Evolutionary conservation across 2,113 vertebrate species (phyloP).

Genomic region (Psilopsiagon aymara): DNA sequence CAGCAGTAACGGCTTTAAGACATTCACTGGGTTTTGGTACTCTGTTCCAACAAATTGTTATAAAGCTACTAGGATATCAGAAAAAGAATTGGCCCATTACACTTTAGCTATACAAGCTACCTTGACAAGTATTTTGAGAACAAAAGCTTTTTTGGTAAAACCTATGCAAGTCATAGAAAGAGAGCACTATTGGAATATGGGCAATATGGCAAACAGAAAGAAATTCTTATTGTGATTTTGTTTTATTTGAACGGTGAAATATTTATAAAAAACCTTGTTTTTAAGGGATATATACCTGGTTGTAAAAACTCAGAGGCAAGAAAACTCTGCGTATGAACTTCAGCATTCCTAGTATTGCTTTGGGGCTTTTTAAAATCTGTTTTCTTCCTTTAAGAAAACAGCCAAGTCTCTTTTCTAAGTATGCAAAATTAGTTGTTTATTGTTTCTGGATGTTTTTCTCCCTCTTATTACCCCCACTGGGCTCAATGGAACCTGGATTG

Average conservation of each 20-base stretch:
- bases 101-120: neutral
- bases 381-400: neutral
- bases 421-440: neutral
- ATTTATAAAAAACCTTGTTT: neutral
- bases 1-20: neutral
- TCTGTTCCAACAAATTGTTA: neutral
- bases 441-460: neutral
- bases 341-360: neutral
- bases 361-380: neutral
- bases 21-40: neutral
- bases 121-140: neutral
- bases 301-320: neutral
- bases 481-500: neutral
- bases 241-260: neutral
- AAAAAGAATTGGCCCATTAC: neutral
- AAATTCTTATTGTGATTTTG: neutral
- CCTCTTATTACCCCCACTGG: neutral
- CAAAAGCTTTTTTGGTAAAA: neutral
- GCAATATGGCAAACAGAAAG: fast-evolving
- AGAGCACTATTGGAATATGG: neutral
- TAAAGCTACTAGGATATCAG: neutral
- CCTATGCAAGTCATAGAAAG: neutral
- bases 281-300: neutral
- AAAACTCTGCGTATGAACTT: neutral
- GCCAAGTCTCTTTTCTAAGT: neutral